Percentiles rank a stretch among this genome's conserved stretches.
Conservation (phyloP, 2,888 invertebrate genomes). For the Lycophotia porphyrea region DNA sequence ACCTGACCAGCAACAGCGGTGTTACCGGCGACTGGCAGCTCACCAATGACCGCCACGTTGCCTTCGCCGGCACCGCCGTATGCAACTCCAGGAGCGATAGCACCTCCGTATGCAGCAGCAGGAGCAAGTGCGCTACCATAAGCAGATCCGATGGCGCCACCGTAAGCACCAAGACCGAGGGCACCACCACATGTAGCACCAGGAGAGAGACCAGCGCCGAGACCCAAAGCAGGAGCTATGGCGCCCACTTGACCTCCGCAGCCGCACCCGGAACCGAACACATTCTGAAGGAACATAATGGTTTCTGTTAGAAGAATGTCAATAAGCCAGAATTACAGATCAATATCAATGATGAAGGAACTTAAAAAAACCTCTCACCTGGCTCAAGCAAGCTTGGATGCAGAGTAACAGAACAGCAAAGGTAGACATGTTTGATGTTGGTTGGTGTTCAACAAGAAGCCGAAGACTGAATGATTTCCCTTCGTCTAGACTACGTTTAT, state of each 20-base stretch:
- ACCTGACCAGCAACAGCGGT: not conserved
- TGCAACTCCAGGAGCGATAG: not conserved
- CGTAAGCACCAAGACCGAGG: too few species aligned
- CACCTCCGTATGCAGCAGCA: not conserved
- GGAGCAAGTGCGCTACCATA: not conserved
- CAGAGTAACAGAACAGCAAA: not conserved
- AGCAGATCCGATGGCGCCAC: not conserved
- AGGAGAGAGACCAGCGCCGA: not conserved
- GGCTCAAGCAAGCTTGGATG: constrained; percentile 1
- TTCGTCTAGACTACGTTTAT: not conserved
- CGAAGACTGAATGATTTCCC: not conserved
- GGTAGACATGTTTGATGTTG: not conserved
- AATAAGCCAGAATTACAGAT: not conserved
- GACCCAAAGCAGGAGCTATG: not conserved
- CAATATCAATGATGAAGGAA: not conserved
- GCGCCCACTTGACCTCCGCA: not conserved
- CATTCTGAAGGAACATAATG: not conserved
- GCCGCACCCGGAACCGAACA: not conserved
- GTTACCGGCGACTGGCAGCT: constrained; percentile 1
- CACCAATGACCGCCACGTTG: not conserved
- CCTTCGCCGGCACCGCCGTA: not conserved
- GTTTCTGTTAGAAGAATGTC: not conserved
- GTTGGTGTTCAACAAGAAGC: not conserved
- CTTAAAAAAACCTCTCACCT: not conserved
- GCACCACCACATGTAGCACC: not conserved